phyloP scores from a whole-genome alignment of 2,797 vertebrate species.

The Argyrosomus regius region DNA sequence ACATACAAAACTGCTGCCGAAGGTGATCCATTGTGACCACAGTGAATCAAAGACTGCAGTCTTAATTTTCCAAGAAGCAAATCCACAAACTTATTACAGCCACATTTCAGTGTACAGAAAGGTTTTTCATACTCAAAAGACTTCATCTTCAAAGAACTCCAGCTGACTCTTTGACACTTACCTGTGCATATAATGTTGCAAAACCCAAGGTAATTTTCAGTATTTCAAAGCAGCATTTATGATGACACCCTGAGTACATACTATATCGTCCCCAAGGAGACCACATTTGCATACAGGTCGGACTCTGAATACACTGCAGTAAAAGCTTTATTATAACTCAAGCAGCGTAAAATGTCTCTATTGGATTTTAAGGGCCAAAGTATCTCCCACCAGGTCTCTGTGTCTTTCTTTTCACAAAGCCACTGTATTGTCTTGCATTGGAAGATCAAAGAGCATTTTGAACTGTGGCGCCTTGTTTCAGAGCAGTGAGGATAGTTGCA shows the following conservation, averaged over 20 bases:
- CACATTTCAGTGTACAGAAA: slow-evolving; percentile 41
- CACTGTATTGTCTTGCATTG: slow-evolving; percentile 58
- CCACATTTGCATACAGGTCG: slow-evolving; percentile 40
- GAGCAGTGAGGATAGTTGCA: slow-evolving; percentile 67
- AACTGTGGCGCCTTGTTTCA: slow-evolving; percentile 74
- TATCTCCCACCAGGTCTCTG: slow-evolving; percentile 58
- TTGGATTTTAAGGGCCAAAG: slow-evolving; percentile 54
- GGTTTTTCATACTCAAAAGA: slow-evolving; percentile 60
- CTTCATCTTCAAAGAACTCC: slow-evolving; percentile 67
- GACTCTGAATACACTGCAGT: slow-evolving; percentile 13
- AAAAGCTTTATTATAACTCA: slow-evolving; percentile 38
- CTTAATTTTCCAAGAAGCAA: slow-evolving; percentile 6
- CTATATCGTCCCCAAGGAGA: slow-evolving; percentile 48
- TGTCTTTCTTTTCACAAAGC: slow-evolving; percentile 38
- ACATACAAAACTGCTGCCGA: neutral
- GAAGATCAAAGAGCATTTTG: slow-evolving; percentile 81
- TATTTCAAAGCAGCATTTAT: slow-evolving; percentile 66
- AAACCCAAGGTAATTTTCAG: slow-evolving; percentile 56
- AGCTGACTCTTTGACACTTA: slow-evolving; percentile 57
- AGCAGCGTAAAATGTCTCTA: slow-evolving; percentile 44
- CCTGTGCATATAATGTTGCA: slow-evolving; percentile 46
- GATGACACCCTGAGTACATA: slow-evolving; percentile 58
- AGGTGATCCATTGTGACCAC: neutral
- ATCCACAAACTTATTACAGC: slow-evolving; percentile 38
- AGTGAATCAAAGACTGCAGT: neutral